Conservation (phyloP, 2,797 vertebrate species). For the Fratercula arctica region DNA sequence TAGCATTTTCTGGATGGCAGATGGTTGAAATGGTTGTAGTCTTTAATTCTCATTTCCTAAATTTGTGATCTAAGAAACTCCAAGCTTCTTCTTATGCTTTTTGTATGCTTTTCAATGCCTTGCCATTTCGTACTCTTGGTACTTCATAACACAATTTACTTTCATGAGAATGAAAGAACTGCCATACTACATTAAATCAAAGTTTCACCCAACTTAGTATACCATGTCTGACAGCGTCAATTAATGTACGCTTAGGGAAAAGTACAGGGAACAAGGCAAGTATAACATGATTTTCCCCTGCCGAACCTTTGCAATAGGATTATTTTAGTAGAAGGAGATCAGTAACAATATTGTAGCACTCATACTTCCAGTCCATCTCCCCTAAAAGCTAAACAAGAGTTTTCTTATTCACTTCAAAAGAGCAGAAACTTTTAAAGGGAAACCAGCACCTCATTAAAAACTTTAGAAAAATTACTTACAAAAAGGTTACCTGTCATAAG, state of each 20-base stretch:
- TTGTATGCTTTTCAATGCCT: not conserved
- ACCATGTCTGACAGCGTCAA: not conserved
- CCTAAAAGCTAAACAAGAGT: not conserved
- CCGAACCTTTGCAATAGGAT: not conserved
- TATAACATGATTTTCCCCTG: not conserved
- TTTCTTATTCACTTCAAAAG: not conserved
- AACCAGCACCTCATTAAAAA: not conserved
- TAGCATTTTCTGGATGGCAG: not conserved
- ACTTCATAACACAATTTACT: not conserved
- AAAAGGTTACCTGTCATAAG: not conserved
- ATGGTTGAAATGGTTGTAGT: not conserved
- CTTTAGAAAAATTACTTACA: not conserved
- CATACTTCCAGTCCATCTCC: not conserved
- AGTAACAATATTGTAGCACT: not conserved
- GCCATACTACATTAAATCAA: not conserved
- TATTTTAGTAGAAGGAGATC: not conserved
- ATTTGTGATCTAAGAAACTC: not conserved
- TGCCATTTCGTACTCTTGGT: not conserved
- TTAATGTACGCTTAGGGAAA: not conserved
- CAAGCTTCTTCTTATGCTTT: not conserved
- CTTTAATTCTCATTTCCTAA: not conserved
- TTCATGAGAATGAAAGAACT: not conserved
- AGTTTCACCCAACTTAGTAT: not conserved
- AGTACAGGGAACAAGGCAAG: not conserved
- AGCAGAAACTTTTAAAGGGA: not conserved